These are phyloP conservation scores for Mixornis gularis DNA, from an alignment of 2,113 vertebrate genomes.

Conservation along the genomic window DNA sequence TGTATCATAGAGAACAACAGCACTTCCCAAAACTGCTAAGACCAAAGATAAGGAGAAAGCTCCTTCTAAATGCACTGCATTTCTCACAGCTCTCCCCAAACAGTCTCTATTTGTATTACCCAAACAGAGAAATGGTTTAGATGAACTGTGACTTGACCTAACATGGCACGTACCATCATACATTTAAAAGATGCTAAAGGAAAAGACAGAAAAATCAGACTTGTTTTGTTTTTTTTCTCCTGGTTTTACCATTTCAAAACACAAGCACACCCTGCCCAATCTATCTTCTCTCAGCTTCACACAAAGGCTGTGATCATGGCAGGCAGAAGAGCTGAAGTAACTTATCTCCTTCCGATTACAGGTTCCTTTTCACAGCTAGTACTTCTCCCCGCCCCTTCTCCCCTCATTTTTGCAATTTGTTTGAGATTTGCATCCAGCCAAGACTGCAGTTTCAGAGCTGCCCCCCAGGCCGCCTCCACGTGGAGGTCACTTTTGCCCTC, in stretches of 20 bases:
- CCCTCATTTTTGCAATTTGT: not conserved
- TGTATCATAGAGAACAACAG: not conserved
- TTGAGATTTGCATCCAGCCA: not conserved
- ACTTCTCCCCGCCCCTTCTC: not conserved
- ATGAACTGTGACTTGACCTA: fast-evolving
- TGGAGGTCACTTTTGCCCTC: not conserved
- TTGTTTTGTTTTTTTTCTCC: fast-evolving
- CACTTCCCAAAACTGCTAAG: not conserved
- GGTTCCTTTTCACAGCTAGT: not conserved
- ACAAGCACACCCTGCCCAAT: not conserved
- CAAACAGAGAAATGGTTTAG: not conserved
- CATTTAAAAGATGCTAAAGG: not conserved
- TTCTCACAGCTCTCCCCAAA: not conserved
- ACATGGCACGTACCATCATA: not conserved
- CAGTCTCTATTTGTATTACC: not conserved
- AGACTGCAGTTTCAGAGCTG: not conserved
- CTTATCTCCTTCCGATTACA: not conserved
- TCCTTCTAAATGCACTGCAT: not conserved
- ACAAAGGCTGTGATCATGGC: not conserved
- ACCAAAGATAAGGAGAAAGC: not conserved
- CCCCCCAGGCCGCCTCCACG: not conserved
- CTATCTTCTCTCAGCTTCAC: not conserved
- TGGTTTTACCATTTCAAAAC: not conserved
- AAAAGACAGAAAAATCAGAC: not conserved
- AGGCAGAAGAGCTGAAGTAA: not conserved